Conservation (phyloP, 92 coral and sea anemone genomes). For the Palythoa caribaeorum region DNA sequence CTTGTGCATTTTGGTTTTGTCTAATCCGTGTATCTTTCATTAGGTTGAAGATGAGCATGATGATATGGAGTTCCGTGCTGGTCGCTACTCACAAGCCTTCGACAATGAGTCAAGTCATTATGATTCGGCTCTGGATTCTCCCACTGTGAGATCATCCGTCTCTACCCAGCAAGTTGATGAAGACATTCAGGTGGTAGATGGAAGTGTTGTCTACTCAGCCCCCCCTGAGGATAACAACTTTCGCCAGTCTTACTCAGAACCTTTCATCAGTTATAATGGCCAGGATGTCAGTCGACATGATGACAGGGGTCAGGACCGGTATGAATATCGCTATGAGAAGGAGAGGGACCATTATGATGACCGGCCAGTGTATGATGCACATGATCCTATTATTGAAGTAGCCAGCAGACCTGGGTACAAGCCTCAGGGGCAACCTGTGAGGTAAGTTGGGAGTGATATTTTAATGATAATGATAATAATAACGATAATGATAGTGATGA, state of each 20-base stretch:
- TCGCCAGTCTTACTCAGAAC: slow-evolving; percentile 68
- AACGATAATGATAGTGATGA: neutral
- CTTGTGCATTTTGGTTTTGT: neutral
- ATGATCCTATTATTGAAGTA: slow-evolving; percentile 79
- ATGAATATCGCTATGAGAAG: slow-evolving; percentile 59
- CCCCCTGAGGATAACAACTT: slow-evolving; percentile 54
- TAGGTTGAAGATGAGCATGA: slow-evolving; percentile 46
- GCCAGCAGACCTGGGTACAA: slow-evolving; percentile 91
- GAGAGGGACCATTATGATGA: slow-evolving; percentile 61
- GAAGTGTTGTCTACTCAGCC: slow-evolving; percentile 47
- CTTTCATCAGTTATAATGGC: slow-evolving; percentile 73
- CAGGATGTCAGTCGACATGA: slow-evolving; percentile 66
- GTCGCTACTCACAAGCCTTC: slow-evolving; percentile 76
- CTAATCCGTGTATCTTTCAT: neutral
- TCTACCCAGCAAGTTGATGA: slow-evolving; percentile 82
- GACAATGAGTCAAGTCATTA: slow-evolving; percentile 81
- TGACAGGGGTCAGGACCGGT: slow-evolving; percentile 48
- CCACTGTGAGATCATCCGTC: slow-evolving; percentile 79
- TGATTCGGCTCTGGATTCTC: slow-evolving; percentile 83
- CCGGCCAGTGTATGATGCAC: slow-evolving; percentile 50
- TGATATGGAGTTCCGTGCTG: slow-evolving; percentile 74
- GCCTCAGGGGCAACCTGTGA: slow-evolving; percentile 78
- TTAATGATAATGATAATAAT: neutral
- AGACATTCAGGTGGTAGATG: slow-evolving; percentile 64
- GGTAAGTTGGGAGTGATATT: slow-evolving; percentile 55